phyloP scores from a whole-genome alignment of 1,140 invertebrate species.

The Luehdorfia chinensis region DNA sequence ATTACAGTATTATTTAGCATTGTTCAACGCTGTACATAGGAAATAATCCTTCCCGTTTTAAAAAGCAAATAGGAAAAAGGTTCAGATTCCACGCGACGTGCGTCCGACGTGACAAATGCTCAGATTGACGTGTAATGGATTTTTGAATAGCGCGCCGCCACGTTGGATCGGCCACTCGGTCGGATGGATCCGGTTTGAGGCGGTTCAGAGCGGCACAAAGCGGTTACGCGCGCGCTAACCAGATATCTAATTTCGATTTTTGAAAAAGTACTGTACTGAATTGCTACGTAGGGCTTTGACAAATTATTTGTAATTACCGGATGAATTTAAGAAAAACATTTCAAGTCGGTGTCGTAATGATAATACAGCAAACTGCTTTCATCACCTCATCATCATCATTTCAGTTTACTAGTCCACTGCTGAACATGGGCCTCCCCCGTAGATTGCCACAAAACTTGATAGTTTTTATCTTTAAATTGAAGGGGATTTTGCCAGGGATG shows the following conservation, averaged over 20 bases:
- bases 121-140: conserved; percentile 62
- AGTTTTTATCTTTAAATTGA: too few relatives aligned
- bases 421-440: too few relatives aligned
- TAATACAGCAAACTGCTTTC: too few relatives aligned
- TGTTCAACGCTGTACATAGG: conserved; percentile 1
- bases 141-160: conserved; percentile 45
- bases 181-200: conserved; percentile 23
- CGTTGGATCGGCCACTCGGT: conserved; percentile 34
- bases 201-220: conserved; percentile 23
- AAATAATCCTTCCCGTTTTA: conserved; percentile 5
- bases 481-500: too few relatives aligned
- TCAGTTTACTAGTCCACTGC: too few relatives aligned
- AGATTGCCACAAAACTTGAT: too few relatives aligned
- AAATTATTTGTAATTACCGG: too few relatives aligned
- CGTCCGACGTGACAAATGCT: conserved; percentile 36
- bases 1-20: too few relatives aligned
- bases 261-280: not conserved
- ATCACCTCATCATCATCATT: too few relatives aligned
- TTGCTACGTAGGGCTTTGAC: not conserved
- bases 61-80: conserved; percentile 7
- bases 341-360: too few relatives aligned
- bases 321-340: too few relatives aligned
- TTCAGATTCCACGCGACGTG: conserved; percentile 3
- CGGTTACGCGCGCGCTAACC: conserved; percentile 14
- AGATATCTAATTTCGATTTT: conserved; percentile 21